These are phyloP conservation scores for Saguinus oedipus DNA, from an alignment of 2,797 vertebrate genomes.

Conservation along the genomic window DNA sequence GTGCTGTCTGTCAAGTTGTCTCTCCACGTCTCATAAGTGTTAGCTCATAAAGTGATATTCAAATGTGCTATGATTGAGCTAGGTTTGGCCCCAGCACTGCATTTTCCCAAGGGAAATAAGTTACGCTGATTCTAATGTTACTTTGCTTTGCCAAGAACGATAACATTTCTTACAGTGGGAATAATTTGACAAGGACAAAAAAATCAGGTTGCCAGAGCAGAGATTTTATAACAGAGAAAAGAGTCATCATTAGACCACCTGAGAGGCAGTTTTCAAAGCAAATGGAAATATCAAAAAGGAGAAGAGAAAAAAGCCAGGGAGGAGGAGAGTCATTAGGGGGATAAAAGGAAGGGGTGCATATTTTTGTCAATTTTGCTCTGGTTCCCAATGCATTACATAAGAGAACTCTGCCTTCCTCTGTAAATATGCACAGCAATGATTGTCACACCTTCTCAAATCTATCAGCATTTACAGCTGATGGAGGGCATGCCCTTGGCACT, in stretches of 20 bases:
- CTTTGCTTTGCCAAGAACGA: constrained; percentile 26
- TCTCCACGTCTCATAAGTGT: not conserved
- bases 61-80: not conserved
- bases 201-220: not conserved
- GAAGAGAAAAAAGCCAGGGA: constrained; percentile 48
- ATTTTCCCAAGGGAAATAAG: constrained; percentile 19
- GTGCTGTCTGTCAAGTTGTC: not conserved
- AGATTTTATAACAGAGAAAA: constrained; percentile 39
- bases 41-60: constrained; percentile 28
- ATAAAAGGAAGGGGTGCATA: constrained; percentile 55
- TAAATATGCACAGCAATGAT: not conserved
- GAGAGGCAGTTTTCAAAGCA: constrained; percentile 70
- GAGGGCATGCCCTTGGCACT: not conserved
- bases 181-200: constrained; percentile 22
- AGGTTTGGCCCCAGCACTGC: not conserved
- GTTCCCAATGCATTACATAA: constrained; percentile 59
- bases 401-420: not conserved
- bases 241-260: constrained; percentile 41
- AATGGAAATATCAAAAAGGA: constrained; percentile 74
- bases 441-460: constrained; percentile 62
- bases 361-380: constrained; percentile 44
- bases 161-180: not conserved
- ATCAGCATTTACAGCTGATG: constrained; percentile 38
- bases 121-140: not conserved
- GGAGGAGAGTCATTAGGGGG: not conserved